phyloP scores from a whole-genome alignment of 2,888 invertebrate species.

The Melinaea marsaeus region DNA sequence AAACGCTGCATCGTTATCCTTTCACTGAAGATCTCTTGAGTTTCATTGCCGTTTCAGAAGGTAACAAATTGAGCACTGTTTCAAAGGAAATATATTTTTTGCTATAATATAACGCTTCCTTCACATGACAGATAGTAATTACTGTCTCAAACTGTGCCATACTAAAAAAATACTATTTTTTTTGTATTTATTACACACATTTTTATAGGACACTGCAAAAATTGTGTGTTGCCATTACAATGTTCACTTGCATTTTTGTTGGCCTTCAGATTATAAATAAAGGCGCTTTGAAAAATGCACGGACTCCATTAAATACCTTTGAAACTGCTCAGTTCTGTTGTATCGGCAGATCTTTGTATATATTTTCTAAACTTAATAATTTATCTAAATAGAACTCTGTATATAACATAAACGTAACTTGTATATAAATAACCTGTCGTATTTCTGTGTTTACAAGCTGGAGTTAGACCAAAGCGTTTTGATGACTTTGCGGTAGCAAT shows the following conservation, averaged over 20 bases:
- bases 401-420: constrained; percentile 26
- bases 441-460: constrained; percentile 74
- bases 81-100: constrained; percentile 42
- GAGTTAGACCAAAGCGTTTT: constrained; percentile 82
- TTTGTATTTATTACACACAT: constrained; percentile 54
- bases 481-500: constrained; percentile 62
- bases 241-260: constrained; percentile 60
- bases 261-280: constrained; percentile 56
- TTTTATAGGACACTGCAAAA: constrained; percentile 74
- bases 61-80: constrained; percentile 56
- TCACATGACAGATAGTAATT: constrained; percentile 15
- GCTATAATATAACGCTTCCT: not conserved
- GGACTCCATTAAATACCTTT: constrained; percentile 46
- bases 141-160: constrained; percentile 45
- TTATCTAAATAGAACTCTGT: constrained; percentile 37
- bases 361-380: constrained; percentile 59
- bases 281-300: constrained; percentile 71
- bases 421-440: constrained; percentile 31
- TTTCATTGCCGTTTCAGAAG: constrained; percentile 68
- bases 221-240: constrained; percentile 59
- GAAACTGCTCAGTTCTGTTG: constrained; percentile 58
- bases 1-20: constrained; percentile 73
- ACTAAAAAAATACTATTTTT: constrained; percentile 31
- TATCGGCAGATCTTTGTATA: constrained; percentile 75
- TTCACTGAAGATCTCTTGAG: constrained; percentile 78